phyloP scores from a whole-genome alignment of 2,888 invertebrate genomes.

The Pammene aurita region DNA sequence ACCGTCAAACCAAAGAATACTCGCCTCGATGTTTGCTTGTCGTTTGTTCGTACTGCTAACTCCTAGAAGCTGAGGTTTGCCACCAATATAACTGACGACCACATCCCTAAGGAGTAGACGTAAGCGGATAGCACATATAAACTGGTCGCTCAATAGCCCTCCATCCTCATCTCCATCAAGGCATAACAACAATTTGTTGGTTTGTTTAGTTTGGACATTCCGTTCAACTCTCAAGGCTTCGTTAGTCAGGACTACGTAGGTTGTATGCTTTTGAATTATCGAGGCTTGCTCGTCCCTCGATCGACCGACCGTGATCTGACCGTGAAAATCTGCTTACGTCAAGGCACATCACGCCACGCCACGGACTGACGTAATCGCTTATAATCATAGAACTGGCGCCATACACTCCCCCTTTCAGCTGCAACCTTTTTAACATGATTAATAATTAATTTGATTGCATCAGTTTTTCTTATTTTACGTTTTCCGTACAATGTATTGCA shows the following conservation, averaged over 20 bases:
- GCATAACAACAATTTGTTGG: no score
- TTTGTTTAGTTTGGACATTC: slow-evolving; percentile 39
- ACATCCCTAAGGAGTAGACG: background rate
- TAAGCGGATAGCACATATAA: background rate
- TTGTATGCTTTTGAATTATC: slow-evolving; percentile 41
- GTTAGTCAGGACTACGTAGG: slow-evolving; percentile 29
- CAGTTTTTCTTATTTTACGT: background rate
- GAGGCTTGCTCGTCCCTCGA: slow-evolving; percentile 25
- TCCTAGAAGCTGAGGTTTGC: background rate
- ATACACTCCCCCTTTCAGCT: slow-evolving; percentile 29
- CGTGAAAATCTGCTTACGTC: slow-evolving; percentile 45
- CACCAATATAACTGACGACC: background rate
- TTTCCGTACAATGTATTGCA: background rate
- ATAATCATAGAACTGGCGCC: slow-evolving; percentile 29
- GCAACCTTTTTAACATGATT: no score
- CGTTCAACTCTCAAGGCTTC: slow-evolving; percentile 14
- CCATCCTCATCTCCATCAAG: no score
- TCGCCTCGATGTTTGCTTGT: slow-evolving; percentile 18
- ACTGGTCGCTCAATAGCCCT: no score
- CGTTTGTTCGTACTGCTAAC: background rate
- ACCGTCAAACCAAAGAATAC: slow-evolving; percentile 30
- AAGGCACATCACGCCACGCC: slow-evolving; percentile 46
- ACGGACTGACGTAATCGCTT: slow-evolving; percentile 37
- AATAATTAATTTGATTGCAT: no score
- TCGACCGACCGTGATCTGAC: slow-evolving; percentile 44